Conservation (phyloP, 2,888 invertebrate genomes). For the Celastrina argiolus region DNA sequence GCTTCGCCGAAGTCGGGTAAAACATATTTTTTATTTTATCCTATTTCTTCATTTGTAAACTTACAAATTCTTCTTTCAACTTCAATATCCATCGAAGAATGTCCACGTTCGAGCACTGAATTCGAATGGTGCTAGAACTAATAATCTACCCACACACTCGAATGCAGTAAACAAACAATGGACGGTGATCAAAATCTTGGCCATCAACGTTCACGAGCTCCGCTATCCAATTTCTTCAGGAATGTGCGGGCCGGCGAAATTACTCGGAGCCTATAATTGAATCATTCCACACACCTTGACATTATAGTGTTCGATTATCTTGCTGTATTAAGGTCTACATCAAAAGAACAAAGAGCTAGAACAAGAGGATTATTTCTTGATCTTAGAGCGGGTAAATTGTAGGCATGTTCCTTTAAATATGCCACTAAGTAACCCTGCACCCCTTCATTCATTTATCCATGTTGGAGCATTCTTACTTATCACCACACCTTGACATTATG, state of each 20-base stretch:
- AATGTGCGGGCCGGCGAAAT: slow-evolving; percentile 9
- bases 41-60: background rate
- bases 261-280: background rate
- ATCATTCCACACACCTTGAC: background rate
- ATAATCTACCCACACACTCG: slow-evolving; percentile 81
- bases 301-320: background rate
- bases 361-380: too few relatives aligned
- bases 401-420: too few relatives aligned
- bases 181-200: slow-evolving; percentile 32
- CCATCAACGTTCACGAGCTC: slow-evolving; percentile 20
- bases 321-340: background rate
- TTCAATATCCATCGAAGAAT: slow-evolving; percentile 35
- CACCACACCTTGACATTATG: background rate
- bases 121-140: slow-evolving; percentile 85
- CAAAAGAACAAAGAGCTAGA: too few relatives aligned
- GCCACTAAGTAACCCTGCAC: too few relatives aligned
- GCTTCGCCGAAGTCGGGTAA: too few relatives aligned
- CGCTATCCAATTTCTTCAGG: slow-evolving; percentile 23
- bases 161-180: slow-evolving; percentile 81
- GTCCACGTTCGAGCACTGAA: slow-evolving; percentile 77
- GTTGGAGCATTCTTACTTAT: too few relatives aligned
- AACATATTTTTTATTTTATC: too few relatives aligned
- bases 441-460: too few relatives aligned
- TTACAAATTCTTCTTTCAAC: background rate
- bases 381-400: too few relatives aligned